Percentiles rank a stretch among this genome's conserved stretches.
These are phyloP conservation scores for Romanogobio albipinnatus DNA, from an alignment of 2,113 vertebrate genomes.

Conservation along the genomic window DNA sequence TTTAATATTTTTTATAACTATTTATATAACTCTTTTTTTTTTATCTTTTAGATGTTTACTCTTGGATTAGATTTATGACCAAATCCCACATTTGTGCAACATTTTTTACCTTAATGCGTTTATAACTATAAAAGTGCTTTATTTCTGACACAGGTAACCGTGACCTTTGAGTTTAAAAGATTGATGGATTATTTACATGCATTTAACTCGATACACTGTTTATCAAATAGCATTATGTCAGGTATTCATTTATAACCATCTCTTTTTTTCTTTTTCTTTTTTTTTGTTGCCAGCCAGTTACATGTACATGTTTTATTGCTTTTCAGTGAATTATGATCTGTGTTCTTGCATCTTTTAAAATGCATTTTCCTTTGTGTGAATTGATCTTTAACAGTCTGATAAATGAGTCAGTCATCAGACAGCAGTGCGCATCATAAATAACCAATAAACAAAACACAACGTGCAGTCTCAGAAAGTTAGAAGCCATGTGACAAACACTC, in stretches of 20 bases:
- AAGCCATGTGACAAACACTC: slow-evolving; percentile 76
- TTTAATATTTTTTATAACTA: background rate
- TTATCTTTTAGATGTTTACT: background rate
- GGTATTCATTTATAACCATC: slow-evolving; percentile 74
- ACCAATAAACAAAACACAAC: slow-evolving; percentile 80
- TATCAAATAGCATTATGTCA: slow-evolving; percentile 55
- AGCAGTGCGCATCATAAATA: slow-evolving; percentile 87
- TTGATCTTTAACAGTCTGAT: slow-evolving; percentile 93
- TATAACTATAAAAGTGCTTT: background rate
- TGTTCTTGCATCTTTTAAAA: slow-evolving; percentile 46
- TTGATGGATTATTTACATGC: slow-evolving; percentile 22
- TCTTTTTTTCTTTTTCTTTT: slow-evolving; percentile 48
- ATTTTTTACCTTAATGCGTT: background rate
- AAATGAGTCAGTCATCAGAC: slow-evolving; percentile 84
- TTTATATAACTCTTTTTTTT: background rate
- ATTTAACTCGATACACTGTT: slow-evolving; percentile 27
- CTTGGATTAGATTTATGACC: background rate
- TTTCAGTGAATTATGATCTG: slow-evolving; percentile 83
- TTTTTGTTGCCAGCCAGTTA: slow-evolving; percentile 37
- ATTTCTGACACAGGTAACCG: background rate
- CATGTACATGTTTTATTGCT: slow-evolving; percentile 38
- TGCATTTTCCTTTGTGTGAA: slow-evolving; percentile 64
- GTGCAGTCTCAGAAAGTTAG: slow-evolving; percentile 81
- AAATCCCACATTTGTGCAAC: slow-evolving; percentile 1
- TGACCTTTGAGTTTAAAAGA: slow-evolving; percentile 15